Base-by-base conservation (phyloP, 2,888 invertebrate species). In the Trissolcus japonicus region DNA sequence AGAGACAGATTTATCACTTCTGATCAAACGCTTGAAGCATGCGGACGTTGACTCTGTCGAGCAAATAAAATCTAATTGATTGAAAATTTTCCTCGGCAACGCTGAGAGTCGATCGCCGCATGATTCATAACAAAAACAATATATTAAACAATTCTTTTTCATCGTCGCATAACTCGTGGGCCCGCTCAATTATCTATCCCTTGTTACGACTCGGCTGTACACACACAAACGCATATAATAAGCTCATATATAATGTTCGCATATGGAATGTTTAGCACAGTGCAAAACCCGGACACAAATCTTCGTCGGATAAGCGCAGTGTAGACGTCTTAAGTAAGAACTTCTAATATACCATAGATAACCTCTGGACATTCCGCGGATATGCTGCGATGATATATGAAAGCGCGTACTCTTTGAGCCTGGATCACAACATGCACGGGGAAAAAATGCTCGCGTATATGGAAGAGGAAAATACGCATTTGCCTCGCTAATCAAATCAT, bases 321-420 rank as follows among this genome's bases (percentile, higher is more conserved):
- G 77, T 67, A 75, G 75, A 77, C 72, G 56, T 78, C 78, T 72
- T 75, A 67, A 78, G 72, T 75, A 78, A 75, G 75, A 72, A 72
- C 71, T 78, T 78, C 75, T 75, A 78, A 78, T 75, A 78, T 78
- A 63, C 78, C 68, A 75, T 77, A 79, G 76, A 79, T 79, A 79
- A 79, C 76, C 76, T 35, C 60, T 63, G 61, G 68, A 75, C 77
- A 75, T 75, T 75, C 75, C 56, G 75, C 62, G 74, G 79, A 76
- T 79, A 76, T 67, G 71, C 74, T 71, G 71, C 76, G 74, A 79
- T 79, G 79, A 79, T 79, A 76, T 74, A 76, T 76, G 79, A 73
- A 76, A 29, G 79, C 76, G 73, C 76, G 46, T 56, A 69, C 55
- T 73, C 76, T 76, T 73, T 74, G 69, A 73, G 79, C 61, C 73